Evolutionary conservation across 1,140 invertebrate species (phyloP).

Genomic region (Drosophila persimilis): DNA sequence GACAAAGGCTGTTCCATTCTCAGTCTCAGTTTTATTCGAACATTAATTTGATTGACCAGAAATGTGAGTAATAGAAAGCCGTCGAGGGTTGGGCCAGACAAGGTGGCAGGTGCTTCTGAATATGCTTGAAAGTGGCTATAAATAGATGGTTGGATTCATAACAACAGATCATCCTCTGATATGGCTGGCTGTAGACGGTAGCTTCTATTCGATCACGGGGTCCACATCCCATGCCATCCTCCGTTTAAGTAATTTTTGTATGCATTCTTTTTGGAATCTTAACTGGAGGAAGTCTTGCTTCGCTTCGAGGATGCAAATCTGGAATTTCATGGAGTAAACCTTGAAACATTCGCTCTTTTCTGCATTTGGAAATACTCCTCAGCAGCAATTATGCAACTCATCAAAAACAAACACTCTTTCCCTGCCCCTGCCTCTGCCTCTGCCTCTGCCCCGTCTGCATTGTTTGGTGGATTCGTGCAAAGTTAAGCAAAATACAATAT

Average conservation of each 20-base stretch:
- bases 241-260: too few species aligned
- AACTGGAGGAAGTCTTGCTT: too few species aligned
- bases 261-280: too few species aligned
- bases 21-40: constrained; percentile 21
- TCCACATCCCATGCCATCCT: too few species aligned
- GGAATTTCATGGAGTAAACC: too few species aligned
- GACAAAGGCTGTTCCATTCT: neutral
- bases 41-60: constrained; percentile 52
- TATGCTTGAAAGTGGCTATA: neutral
- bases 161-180: neutral
- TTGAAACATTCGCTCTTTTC: neutral
- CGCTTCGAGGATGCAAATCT: too few species aligned
- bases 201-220: too few species aligned
- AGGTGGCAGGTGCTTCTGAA: constrained; percentile 36
- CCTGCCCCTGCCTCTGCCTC: neutral
- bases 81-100: constrained; percentile 23
- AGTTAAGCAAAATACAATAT: constrained; percentile 16
- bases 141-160: constrained; percentile 15
- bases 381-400: constrained; percentile 15
- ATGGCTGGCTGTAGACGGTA: too few species aligned
- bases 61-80: constrained; percentile 39
- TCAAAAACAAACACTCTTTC: neutral
- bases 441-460: neutral
- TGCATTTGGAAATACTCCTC: constrained; percentile 1
- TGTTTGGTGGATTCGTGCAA: constrained; percentile 5